Conservation (phyloP, 2,888 invertebrate species). For the Lasioglossum lativentre region DNA sequence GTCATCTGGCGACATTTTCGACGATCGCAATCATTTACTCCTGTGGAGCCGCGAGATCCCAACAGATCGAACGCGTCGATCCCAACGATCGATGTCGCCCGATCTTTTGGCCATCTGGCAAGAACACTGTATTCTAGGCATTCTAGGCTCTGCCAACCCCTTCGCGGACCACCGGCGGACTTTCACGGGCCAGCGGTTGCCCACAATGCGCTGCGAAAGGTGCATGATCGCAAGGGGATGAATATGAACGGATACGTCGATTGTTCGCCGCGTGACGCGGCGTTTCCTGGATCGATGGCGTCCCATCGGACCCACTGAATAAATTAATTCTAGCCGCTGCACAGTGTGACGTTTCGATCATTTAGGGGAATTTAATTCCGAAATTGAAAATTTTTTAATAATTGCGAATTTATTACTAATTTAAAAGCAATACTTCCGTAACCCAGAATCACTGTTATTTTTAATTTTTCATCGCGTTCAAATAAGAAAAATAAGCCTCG, state of each 20-base stretch:
- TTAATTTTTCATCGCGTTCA: no score
- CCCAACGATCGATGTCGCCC: conserved; percentile 55
- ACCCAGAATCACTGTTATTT: no score
- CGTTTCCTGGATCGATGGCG: conserved; percentile 32
- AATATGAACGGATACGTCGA: conserved; percentile 48
- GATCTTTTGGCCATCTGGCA: conserved; percentile 65
- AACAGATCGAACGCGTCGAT: conserved; percentile 27
- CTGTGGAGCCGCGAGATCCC: conserved; percentile 30
- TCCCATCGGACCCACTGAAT: background rate
- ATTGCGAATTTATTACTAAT: no score
- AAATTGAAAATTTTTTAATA: no score
- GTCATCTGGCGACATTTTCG: conserved; percentile 29
- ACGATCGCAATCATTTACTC: conserved; percentile 34
- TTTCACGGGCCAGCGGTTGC: conserved; percentile 68
- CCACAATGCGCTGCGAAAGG: conserved; percentile 69
- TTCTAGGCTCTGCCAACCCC: conserved; percentile 62
- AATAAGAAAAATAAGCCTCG: no score
- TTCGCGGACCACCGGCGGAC: conserved; percentile 51
- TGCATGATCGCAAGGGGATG: conserved; percentile 50
- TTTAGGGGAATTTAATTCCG: no score
- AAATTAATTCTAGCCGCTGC: background rate
- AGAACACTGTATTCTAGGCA: conserved; percentile 50
- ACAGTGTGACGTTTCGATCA: no score
- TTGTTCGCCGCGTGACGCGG: conserved; percentile 45
- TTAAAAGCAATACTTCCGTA: no score